phyloP scores from a whole-genome alignment of 2,113 vertebrate genomes.

The Mobula birostris region DNA sequence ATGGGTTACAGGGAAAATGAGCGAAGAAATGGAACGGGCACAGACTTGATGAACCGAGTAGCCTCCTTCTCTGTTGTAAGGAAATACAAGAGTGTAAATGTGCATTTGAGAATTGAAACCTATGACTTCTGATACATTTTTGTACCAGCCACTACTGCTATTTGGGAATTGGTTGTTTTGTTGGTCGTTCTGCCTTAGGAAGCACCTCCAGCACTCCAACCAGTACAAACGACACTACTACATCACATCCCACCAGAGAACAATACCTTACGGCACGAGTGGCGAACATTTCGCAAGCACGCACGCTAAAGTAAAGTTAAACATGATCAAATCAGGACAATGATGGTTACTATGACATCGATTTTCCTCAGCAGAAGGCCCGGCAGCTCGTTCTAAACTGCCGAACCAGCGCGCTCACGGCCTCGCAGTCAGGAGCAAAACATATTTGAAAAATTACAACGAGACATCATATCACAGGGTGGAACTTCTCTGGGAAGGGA shows the following conservation, averaged over 20 bases:
- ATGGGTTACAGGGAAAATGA: too few relatives aligned
- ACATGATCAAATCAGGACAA: slow-evolving; percentile 9
- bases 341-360: slow-evolving; percentile 1
- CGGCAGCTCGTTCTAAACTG: neutral
- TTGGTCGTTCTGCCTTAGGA: too few relatives aligned
- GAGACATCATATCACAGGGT: neutral
- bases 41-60: too few relatives aligned
- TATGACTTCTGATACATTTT: too few relatives aligned
- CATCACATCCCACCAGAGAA: neutral
- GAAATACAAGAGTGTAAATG: too few relatives aligned
- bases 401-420: neutral
- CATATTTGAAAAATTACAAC: neutral
- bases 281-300: neutral
- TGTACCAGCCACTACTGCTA: too few relatives aligned
- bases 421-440: neutral
- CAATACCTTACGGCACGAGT: too few relatives aligned
- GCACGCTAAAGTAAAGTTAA: neutral
- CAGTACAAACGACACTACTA: neutral
- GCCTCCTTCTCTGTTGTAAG: too few relatives aligned
- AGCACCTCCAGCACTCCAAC: too few relatives aligned
- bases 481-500: neutral
- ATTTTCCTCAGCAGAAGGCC: neutral
- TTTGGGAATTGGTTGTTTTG: too few relatives aligned
- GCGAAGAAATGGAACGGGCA: too few relatives aligned
- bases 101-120: too few relatives aligned